Base-by-base conservation (phyloP, 2,888 invertebrate species). In the Brachycybe producta region DNA sequence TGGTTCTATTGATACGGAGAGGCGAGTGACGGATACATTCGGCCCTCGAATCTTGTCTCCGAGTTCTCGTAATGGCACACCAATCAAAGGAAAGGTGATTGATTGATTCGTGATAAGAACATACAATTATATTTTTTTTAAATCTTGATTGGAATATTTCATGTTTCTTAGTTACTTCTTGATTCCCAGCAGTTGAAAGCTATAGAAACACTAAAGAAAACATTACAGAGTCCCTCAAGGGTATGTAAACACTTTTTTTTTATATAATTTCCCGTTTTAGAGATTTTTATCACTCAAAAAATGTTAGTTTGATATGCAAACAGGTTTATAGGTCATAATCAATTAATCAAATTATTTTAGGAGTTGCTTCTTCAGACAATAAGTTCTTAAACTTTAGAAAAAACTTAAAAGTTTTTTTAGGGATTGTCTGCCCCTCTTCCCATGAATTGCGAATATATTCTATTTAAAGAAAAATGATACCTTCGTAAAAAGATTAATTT, bases 281-380 rank as follows among this genome's bases (percentile, higher is more conserved):
- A n/a, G n/a, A n/a, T n/a, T n/a, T n/a, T n/a, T n/a, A n/a, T n/a
- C n/a, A n/a, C n/a, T n/a, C n/a, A n/a, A n/a, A n/a, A n/a, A n/a
- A n/a, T n/a, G n/a, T n/a, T n/a, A n/a, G n/a, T n/a, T n/a, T n/a
- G n/a, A n/a, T n/a, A n/a, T n/a, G n/a, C n/a, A n/a, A n/a, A n/a
- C n/a, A n/a, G n/a, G n/a, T n/a, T n/a, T n/a, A n/a, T n/a, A n/a
- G n/a, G n/a, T n/a, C n/a, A n/a, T n/a, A 28, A n/a, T 41, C 24
- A 41, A 41, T 41, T 24, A 27, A 17, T 41, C 41, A 3, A 28
- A 41, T 41, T n/a, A n/a, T n/a, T n/a, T n/a, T n/a, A n/a, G n/a
- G n/a, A n/a, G n/a, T n/a, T n/a, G n/a, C n/a, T n/a, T n/a, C n/a
- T n/a, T n/a, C n/a, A n/a, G n/a, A n/a, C n/a, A n/a, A n/a, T n/a